phyloP scores from a whole-genome alignment of 2,797 vertebrate genomes.

The Amphiprion clarkii region DNA sequence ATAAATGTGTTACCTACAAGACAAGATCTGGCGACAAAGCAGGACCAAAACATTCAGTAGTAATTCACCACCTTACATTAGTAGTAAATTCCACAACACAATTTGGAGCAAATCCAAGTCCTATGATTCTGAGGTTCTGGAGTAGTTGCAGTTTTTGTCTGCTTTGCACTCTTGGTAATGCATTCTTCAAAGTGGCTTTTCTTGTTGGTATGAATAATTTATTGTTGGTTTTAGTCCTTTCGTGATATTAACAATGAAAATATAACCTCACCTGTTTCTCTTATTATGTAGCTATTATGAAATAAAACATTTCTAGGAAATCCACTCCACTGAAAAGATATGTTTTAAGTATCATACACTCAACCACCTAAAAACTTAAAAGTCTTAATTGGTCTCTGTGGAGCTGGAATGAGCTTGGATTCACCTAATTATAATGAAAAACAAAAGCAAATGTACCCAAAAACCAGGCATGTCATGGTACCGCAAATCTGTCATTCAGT shows the following conservation, averaged over 20 bases:
- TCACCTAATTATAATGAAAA: not conserved
- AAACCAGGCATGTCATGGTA: not conserved
- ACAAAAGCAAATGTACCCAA: not conserved
- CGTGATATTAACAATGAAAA: not conserved
- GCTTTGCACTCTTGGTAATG: too few species aligned
- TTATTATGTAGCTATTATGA: too few species aligned
- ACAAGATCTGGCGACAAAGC: too few species aligned
- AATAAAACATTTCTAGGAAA: slow-evolving; percentile 10
- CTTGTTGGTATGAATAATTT: too few species aligned
- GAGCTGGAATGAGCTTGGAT: slow-evolving; percentile 3
- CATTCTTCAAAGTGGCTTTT: too few species aligned
- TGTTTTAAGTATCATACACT: not conserved
- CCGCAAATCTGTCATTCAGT: too few species aligned
- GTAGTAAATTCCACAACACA: not conserved
- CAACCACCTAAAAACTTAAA: not conserved
- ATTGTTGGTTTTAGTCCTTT: too few species aligned
- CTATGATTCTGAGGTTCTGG: too few species aligned
- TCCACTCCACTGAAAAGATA: not conserved
- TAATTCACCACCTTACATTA: not conserved
- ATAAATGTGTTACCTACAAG: too few species aligned
- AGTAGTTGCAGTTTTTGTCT: too few species aligned
- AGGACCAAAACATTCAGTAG: not conserved
- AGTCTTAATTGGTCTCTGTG: not conserved
- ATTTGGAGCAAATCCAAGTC: slow-evolving; percentile 1
- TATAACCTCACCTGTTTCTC: not conserved